These are phyloP conservation scores for Erebia palarica DNA, from an alignment of 2,888 invertebrate genomes.

Conservation along the genomic window DNA sequence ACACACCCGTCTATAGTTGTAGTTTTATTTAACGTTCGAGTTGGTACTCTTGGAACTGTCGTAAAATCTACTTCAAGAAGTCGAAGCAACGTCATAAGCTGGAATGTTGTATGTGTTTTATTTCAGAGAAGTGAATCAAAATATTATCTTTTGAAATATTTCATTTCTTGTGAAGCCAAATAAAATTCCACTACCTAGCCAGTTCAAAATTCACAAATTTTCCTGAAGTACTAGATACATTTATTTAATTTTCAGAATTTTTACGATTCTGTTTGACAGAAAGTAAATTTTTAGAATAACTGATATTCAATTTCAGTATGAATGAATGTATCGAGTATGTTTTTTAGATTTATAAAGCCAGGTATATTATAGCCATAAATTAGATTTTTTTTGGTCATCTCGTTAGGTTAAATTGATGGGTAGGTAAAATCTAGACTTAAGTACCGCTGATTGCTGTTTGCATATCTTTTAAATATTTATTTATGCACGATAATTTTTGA, in stretches of 20 bases:
- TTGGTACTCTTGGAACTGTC: background rate
- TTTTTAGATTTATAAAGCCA: background rate
- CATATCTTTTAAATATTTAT: background rate
- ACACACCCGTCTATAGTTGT: background rate
- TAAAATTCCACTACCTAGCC: too few relatives aligned
- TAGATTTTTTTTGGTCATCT: background rate
- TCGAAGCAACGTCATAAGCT: background rate
- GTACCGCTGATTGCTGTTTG: background rate
- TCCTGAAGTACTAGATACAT: background rate
- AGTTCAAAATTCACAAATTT: too few relatives aligned
- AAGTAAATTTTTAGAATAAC: background rate
- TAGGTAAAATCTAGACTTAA: background rate
- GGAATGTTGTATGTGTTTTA: conserved; percentile 1
- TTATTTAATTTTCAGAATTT: background rate
- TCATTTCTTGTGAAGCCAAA: background rate
- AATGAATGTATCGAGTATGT: background rate
- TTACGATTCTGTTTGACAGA: background rate
- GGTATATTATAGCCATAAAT: background rate
- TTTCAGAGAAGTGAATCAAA: background rate
- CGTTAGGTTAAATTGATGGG: background rate
- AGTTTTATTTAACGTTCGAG: background rate
- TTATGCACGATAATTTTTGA: conserved; percentile 1
- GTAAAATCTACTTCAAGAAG: conserved; percentile 6
- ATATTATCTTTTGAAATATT: background rate
- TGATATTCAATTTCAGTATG: background rate